Conservation (phyloP, 2,113 vertebrate species). For the Prolemur simus region DNA sequence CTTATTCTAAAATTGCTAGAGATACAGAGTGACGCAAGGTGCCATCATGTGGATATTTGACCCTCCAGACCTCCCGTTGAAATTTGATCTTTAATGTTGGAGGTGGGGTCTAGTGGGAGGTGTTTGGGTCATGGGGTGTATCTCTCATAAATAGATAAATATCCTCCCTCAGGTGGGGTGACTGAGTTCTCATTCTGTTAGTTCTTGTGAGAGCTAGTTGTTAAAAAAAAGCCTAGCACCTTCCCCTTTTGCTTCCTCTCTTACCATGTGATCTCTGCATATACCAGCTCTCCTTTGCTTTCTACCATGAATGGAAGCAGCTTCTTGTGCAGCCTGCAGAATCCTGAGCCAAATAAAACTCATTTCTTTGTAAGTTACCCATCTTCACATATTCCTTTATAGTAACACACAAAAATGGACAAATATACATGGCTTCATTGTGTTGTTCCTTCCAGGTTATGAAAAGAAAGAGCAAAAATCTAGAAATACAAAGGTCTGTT, state of each 20-base stretch:
- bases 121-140: neutral
- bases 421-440: neutral
- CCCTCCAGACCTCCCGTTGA: neutral
- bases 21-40: neutral
- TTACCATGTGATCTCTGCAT: neutral
- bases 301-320: neutral
- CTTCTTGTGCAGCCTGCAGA: neutral
- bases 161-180: neutral
- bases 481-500: neutral
- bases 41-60: neutral
- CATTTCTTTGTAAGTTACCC: neutral
- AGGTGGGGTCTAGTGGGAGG: neutral
- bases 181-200: neutral
- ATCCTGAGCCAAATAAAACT: neutral
- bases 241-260: too few relatives aligned
- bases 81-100: neutral
- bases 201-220: neutral
- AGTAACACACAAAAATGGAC: neutral
- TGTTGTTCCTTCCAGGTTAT: neutral
- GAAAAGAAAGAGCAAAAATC: neutral
- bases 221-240: too few relatives aligned
- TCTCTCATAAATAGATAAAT: neutral
- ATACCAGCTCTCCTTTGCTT: neutral
- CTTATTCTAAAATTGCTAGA: neutral
- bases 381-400: neutral